Evolutionary conservation across 2,797 vertebrate species (phyloP).

Genomic region (Anableps anableps): DNA sequence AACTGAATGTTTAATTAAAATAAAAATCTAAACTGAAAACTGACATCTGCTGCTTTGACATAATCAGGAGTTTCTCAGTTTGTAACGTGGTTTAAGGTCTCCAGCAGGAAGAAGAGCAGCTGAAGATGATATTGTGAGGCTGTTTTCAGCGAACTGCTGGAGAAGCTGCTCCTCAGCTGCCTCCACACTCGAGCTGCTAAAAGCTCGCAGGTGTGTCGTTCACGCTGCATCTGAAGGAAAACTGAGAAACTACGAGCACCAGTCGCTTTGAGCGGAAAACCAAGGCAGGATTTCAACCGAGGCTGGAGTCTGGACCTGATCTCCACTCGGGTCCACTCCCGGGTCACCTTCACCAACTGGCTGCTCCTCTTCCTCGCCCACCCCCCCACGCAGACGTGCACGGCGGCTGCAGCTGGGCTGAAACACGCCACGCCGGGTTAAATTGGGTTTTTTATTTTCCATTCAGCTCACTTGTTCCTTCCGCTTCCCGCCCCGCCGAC

Average conservation of each 20-base stretch:
- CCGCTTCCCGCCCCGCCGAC: constrained; percentile 23
- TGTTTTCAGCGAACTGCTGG: too few relatives aligned
- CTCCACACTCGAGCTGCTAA: constrained; percentile 14
- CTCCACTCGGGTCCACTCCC: constrained; percentile 41
- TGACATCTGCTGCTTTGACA: not conserved
- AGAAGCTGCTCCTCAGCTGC: too few relatives aligned
- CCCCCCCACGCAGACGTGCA: constrained; percentile 52
- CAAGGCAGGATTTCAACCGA: too few relatives aligned
- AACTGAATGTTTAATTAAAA: not conserved
- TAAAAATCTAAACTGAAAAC: too few relatives aligned
- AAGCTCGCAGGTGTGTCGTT: constrained; percentile 38
- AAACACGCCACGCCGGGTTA: constrained; percentile 64
- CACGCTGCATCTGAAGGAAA: constrained; percentile 3
- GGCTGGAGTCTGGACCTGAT: constrained; percentile 19
- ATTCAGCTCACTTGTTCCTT: constrained; percentile 65
- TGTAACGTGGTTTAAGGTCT: too few relatives aligned
- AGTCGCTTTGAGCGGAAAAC: not conserved
- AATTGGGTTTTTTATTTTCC: constrained; percentile 74
- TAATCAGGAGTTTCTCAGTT: not conserved
- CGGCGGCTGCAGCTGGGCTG: constrained; percentile 72
- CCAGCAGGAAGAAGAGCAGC: too few relatives aligned
- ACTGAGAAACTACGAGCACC: constrained; percentile 1
- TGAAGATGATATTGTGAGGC: not conserved
- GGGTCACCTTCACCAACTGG: constrained; percentile 38
- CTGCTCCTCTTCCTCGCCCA: constrained; percentile 27